A percentile compares a stretch with the other conserved stretches of the same genome.
Evolutionary conservation across 2,888 invertebrate genomes (phyloP).

Genomic region (Mamestra brassicae): DNA sequence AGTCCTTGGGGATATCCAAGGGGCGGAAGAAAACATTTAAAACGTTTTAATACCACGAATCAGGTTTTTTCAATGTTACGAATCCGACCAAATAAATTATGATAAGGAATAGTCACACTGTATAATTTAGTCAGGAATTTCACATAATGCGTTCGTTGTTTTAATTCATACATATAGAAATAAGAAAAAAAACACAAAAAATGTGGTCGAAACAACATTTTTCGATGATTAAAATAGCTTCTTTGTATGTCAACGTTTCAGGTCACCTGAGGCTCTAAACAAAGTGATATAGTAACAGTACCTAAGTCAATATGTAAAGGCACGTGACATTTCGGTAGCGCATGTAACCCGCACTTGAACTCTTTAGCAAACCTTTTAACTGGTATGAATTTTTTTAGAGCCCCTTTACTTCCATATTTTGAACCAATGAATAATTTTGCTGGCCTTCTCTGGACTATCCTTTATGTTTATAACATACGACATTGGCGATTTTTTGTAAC

Average conservation of each 20-base stretch:
- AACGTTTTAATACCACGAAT: not conserved
- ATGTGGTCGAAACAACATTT: constrained; percentile 2
- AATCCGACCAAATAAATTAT: not conserved
- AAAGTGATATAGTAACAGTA: not conserved
- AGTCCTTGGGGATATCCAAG: constrained; percentile 62
- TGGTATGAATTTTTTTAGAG: too few relatives aligned
- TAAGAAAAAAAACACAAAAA: not conserved
- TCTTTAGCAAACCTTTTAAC: too few relatives aligned
- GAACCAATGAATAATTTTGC: not conserved
- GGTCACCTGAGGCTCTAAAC: not conserved
- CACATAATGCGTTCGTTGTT: not conserved
- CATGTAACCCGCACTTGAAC: too few relatives aligned
- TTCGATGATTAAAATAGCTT: not conserved
- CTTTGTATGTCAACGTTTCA: not conserved
- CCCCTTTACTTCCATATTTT: not conserved
- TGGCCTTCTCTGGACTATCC: not conserved
- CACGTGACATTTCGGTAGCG: too few relatives aligned
- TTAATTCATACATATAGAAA: not conserved
- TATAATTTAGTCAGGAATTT: constrained; percentile 3
- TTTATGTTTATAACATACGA: not conserved
- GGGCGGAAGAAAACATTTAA: constrained; percentile 48
- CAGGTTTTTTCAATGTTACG: not conserved
- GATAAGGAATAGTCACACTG: not conserved
- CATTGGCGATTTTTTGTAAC: not conserved
- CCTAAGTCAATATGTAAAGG: not conserved